Evolutionary conservation across 1,140 invertebrate species (phyloP).

Genomic region (Acromyrmex echinatior): DNA sequence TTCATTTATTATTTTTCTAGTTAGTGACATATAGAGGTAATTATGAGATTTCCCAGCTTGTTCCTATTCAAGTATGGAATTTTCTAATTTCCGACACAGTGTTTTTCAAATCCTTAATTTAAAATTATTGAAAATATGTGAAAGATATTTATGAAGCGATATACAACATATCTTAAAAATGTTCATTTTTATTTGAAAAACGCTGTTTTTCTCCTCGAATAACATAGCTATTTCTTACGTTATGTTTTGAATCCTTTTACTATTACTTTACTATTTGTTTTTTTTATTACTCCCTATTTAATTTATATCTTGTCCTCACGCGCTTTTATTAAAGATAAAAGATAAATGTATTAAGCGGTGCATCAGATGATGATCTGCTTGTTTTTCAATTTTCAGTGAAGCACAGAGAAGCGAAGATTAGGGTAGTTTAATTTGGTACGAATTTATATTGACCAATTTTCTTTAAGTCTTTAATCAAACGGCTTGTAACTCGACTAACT

Average conservation of each 20-base stretch:
- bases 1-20: slow-evolving; percentile 83
- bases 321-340: slow-evolving; percentile 28
- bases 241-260: neutral
- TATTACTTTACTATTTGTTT: slow-evolving; percentile 2
- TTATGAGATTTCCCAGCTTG: slow-evolving; percentile 74
- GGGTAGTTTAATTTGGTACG: slow-evolving; percentile 64
- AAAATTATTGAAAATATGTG: neutral
- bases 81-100: neutral
- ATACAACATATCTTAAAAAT: neutral
- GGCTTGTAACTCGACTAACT: slow-evolving; percentile 60
- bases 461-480: slow-evolving; percentile 11
- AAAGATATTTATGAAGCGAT: neutral
- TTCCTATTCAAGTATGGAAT: neutral
- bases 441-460: slow-evolving; percentile 12
- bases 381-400: slow-evolving; percentile 71
- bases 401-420: slow-evolving; percentile 65
- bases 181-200: slow-evolving; percentile 25
- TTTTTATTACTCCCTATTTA: neutral
- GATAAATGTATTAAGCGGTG: slow-evolving; percentile 13
- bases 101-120: slow-evolving; percentile 11
- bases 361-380: slow-evolving; percentile 29
- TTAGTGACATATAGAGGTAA: slow-evolving; percentile 84
- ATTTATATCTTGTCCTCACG: neutral
- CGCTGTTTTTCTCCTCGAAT: neutral
- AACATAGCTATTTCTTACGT: neutral